Base-by-base conservation (phyloP, 2,113 vertebrate genomes). In the Catharus minimus region DNA sequence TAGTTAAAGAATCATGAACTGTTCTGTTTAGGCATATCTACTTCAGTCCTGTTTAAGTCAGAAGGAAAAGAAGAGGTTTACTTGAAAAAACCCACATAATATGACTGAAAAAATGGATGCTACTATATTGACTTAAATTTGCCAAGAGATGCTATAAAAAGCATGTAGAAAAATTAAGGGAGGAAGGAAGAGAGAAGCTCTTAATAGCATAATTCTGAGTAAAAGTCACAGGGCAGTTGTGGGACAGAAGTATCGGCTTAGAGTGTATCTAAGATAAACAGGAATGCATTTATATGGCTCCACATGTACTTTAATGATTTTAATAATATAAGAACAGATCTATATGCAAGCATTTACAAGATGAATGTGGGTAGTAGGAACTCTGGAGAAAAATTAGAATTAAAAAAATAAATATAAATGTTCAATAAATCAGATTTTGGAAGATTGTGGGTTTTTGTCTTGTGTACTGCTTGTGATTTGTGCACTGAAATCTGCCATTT, bases 391-490 rank as follows among this genome's bases (percentile, higher is more conserved):
- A 79, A 49, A 27, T 53, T 71, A 69, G 23, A 72, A 56, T 82
- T 30, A 66, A 76, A 76, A 76, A 80, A 22, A 3, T n/a, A n/a
- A n/a, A 22, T 39, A 33, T 52, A 53, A 74, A 43, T 10, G 24
- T 22, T 16, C 2, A 79, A 7, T 61, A 62, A 49, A 52, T 77
- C 11, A 73, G 15, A n/a, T 36, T 47, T 39, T 57, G 47, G 32
- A 89, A 50, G 27, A 20, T 56, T 0, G 0, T 55, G 17, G 0
- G 4, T 5, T 73, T 81, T 69, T 57, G 5, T 56, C 30, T 61
- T n/a, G 1, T 53, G 23, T 55, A 15, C 30, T 67, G 32, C 55
- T 66, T 81, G 30, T 10, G 5, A 67, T 47, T 64, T 21, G 24
- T 17, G 32, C 57, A 18, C 28, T 30, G 41, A 91, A 82, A 55